Conservation (phyloP, 64 coral and sea anemone species). For the Astreopora myriophthalma region DNA sequence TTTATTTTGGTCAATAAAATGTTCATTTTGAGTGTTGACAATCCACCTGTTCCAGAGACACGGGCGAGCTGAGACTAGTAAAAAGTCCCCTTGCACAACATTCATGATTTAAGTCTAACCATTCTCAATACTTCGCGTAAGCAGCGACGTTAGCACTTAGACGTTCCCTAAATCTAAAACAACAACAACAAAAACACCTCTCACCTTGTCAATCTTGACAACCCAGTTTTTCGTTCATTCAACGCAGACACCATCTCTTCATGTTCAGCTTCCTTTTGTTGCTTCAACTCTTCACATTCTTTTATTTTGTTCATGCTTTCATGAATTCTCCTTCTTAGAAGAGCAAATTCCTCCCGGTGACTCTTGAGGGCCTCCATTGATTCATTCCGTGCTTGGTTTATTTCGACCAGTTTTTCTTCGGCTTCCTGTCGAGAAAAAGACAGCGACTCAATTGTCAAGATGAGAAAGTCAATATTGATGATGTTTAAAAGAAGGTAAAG, state of each 20-base stretch:
- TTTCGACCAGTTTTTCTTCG: constrained; percentile 56
- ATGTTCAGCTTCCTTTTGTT: constrained; percentile 58
- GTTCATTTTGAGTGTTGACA: too few relatives aligned
- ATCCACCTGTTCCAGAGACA: too few relatives aligned
- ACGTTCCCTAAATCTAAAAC: neutral
- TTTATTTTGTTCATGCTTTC: constrained; percentile 48
- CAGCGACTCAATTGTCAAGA: neutral
- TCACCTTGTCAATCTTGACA: constrained; percentile 6
- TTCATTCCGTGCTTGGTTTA: constrained; percentile 82
- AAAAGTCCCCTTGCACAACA: too few relatives aligned
- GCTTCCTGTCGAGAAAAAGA: constrained; percentile 38
- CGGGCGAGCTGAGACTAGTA: too few relatives aligned
- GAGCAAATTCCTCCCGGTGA: constrained; percentile 70
- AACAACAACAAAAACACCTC: neutral
- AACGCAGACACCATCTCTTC: neutral
- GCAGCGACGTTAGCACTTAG: neutral
- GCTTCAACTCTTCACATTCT: constrained; percentile 2
- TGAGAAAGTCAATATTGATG: too few relatives aligned
- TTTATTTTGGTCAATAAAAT: too few relatives aligned
- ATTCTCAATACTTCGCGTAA: neutral
- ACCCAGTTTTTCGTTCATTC: neutral
- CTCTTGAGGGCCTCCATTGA: constrained; percentile 59
- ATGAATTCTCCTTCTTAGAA: constrained; percentile 54
- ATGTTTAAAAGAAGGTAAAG: too few relatives aligned
- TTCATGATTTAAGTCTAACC: too few relatives aligned